Conservation (phyloP, 2,113 vertebrate genomes). For the Melanerpes formicivorus region DNA sequence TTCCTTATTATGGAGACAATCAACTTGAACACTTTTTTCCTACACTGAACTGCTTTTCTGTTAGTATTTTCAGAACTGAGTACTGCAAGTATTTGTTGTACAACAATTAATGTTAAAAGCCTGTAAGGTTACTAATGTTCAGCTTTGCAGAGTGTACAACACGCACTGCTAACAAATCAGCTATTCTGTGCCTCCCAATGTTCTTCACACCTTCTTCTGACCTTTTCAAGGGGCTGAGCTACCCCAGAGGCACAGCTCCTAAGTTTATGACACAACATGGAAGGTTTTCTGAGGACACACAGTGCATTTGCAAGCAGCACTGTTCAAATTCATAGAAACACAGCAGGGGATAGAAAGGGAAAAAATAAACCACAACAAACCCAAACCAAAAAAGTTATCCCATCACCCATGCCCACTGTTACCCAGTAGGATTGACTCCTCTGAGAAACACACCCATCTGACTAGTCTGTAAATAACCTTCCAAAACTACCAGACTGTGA, state of each 20-base stretch:
- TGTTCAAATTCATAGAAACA: neutral
- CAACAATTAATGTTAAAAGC: neutral
- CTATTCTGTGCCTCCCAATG: neutral
- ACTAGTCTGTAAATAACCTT: neutral
- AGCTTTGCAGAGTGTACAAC: neutral
- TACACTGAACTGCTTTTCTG: neutral
- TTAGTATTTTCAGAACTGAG: neutral
- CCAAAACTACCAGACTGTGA: neutral
- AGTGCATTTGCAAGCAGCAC: neutral
- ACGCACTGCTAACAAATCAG: neutral
- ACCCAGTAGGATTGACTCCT: neutral
- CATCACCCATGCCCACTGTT: neutral
- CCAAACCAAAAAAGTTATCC: neutral
- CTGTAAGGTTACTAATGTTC: neutral
- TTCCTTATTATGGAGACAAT: neutral
- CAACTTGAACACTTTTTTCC: neutral
- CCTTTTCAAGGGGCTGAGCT: neutral
- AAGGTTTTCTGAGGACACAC: neutral
- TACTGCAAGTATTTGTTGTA: accelerated
- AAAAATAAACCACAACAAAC: neutral
- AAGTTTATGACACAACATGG: neutral
- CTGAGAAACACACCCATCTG: neutral
- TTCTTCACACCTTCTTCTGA: neutral
- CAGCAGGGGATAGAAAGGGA: neutral
- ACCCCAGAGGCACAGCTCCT: neutral